A percentile compares a stretch with the other conserved stretches of the same genome.
Conservation (phyloP, 2,797 vertebrate species). For the Xiphophorus birchmanni region DNA sequence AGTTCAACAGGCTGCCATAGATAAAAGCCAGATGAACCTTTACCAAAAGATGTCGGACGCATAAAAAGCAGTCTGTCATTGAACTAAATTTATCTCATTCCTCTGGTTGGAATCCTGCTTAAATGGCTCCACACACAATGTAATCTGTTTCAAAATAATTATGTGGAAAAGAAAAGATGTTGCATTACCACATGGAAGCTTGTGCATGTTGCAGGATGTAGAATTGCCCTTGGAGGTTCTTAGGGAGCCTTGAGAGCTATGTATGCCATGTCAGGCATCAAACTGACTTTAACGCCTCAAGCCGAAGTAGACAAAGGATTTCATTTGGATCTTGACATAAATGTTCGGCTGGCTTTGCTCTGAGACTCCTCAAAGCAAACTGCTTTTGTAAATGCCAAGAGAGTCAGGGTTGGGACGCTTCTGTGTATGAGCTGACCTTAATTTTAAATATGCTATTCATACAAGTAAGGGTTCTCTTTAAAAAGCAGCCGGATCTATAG, state of each 20-base stretch:
- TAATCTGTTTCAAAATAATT: background rate
- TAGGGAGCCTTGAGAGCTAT: background rate
- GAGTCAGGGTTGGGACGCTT: constrained; percentile 16
- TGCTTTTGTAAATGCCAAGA: constrained; percentile 1
- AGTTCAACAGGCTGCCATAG: too few species aligned
- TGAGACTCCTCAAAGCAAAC: constrained; percentile 8
- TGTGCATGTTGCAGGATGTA: constrained; percentile 2
- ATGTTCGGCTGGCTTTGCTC: constrained; percentile 29
- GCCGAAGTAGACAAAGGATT: constrained; percentile 22
- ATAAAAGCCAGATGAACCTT: background rate
- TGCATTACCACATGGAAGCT: background rate
- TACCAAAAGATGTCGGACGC: background rate
- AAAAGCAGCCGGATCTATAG: background rate
- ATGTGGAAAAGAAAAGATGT: constrained; percentile 7
- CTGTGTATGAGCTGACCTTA: constrained; percentile 23
- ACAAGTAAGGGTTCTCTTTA: background rate
- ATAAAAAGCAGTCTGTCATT: background rate
- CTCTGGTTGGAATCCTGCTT: background rate
- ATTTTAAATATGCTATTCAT: constrained; percentile 35
- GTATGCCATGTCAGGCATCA: background rate
- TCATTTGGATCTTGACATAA: constrained; percentile 31
- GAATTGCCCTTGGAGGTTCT: constrained; percentile 4
- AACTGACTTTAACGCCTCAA: constrained; percentile 12
- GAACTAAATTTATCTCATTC: background rate
- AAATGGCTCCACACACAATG: background rate